These are phyloP conservation scores for Eupeodes latifasciatus DNA, from an alignment of 2,888 invertebrate genomes.

Conservation along the genomic window DNA sequence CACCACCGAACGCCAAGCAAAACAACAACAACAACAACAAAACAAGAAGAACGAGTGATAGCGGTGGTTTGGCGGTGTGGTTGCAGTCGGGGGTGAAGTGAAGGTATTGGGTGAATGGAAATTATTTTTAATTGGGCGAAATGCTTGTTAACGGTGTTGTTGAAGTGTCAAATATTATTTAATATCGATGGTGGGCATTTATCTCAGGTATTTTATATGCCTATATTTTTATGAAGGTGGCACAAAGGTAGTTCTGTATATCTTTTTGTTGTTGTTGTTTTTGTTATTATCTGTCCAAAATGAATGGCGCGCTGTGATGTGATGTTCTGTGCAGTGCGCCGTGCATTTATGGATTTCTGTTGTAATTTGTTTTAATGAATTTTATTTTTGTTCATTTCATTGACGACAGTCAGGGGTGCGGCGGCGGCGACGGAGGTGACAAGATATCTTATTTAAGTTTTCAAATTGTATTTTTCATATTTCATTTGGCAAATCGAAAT, in stretches of 20 bases:
- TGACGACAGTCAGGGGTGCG: not conserved
- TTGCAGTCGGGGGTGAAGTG: too few species aligned
- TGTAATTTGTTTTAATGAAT: slow-evolving; percentile 75
- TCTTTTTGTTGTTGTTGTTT: slow-evolving; percentile 27
- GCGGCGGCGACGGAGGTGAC: slow-evolving; percentile 19
- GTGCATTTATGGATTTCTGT: slow-evolving; percentile 67
- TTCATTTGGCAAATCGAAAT: not conserved
- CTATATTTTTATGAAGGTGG: not conserved
- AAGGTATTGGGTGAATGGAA: slow-evolving; percentile 67
- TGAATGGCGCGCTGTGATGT: not conserved
- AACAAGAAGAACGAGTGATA: slow-evolving; percentile 12
- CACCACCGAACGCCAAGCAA: slow-evolving; percentile 7
- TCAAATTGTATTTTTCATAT: not conserved
- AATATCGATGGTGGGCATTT: slow-evolving; percentile 76
- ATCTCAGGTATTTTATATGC: slow-evolving; percentile 51
- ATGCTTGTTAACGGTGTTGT: slow-evolving; percentile 76
- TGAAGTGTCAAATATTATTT: slow-evolving; percentile 77
- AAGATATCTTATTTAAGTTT: slow-evolving; percentile 74
- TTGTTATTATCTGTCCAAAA: not conserved
- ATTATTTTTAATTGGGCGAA: slow-evolving; percentile 76
- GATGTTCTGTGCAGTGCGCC: slow-evolving; percentile 11
- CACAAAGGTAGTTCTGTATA: not conserved
- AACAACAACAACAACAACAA: slow-evolving; percentile 35
- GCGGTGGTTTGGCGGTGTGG: not conserved
- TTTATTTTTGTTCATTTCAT: slow-evolving; percentile 56